Evolutionary conservation across 2,888 invertebrate genomes (phyloP), one percentile per base, ranked within the genome.

Genomic region (Leptopilina drosophilae): DNA sequence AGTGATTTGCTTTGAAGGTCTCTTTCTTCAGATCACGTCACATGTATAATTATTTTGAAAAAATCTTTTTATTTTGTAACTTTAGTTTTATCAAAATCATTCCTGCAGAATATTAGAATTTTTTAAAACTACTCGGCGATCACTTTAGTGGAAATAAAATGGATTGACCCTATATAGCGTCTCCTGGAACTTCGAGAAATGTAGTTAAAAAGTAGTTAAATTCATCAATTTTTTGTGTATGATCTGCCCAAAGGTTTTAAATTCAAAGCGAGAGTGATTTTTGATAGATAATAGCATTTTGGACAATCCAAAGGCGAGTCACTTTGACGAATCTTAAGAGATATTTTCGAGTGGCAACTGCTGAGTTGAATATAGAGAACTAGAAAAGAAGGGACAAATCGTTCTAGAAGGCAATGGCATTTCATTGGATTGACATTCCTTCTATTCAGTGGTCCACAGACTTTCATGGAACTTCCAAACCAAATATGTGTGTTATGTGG

Each of bases 351-450:
- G 56, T 69, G 42, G 62, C 77, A 73, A 73, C 73, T 56, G 73
- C 73, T 73, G 49, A 69, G 69, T 76, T 66, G 53, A 46, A 73
- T 49, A 49, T 49, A 49, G 49, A 49, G 49, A 49, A 42, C 42
- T 9, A 49, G 49, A 49, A 49, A 20, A 69, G 73, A 53, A n/a
- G 78, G 82, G 80, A 83, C 82, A 84, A 84, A 84, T 84, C 82
- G 82, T 78, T 80, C 65, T 26, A 46, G 67, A 76, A 73, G 78
- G 78, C 77, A 26, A 62, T 76, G 73, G 73, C 76, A 81, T 82
- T 82, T 78, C 79, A 53, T 82, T 62, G 78, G 82, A 82, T 78
- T 79, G 62, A 62, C n/a, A 77, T 64, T 78, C 62, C 76, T 73
- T 79, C 76, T 64, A 82, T 82, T 82, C 69, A 78, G 26, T 67